Percentiles rank a stretch among this genome's conserved stretches.
These are phyloP conservation scores for Melanaphis sacchari DNA, from an alignment of 1,140 invertebrate genomes.

Conservation along the genomic window DNA sequence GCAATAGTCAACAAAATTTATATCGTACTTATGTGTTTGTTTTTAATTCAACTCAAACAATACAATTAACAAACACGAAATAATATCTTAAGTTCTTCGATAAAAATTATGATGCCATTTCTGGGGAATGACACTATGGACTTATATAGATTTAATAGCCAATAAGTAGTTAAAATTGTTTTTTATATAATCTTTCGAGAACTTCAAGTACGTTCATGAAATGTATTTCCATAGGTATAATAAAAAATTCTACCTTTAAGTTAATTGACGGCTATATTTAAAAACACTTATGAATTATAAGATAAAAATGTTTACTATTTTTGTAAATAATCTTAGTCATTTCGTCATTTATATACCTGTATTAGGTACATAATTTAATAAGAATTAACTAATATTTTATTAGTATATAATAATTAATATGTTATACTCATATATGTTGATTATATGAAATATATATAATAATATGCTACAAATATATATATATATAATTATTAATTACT, in stretches of 20 bases:
- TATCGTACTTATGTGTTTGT: background rate
- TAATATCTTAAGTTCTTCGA: conserved; percentile 19
- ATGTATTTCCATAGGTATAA: background rate
- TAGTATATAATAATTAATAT: background rate
- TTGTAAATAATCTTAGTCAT: background rate
- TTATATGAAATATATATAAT: background rate
- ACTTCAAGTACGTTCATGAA: conserved; percentile 6
- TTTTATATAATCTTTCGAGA: background rate
- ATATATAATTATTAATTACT: background rate
- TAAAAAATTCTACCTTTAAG: background rate
- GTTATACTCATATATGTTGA: background rate
- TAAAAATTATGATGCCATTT: background rate
- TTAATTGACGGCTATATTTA: conserved; percentile 15
- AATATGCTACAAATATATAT: background rate
- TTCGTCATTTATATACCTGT: background rate
- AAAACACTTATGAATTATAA: conserved; percentile 36
- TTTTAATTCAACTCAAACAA: background rate
- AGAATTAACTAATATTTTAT: background rate
- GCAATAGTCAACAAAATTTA: background rate
- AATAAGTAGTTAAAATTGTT: background rate
- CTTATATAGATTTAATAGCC: background rate
- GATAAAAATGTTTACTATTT: conserved; percentile 38
- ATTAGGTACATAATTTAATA: background rate
- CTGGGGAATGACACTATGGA: background rate
- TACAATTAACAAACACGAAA: background rate